Base-by-base conservation (phyloP, 2,888 invertebrate genomes). In the Protophormia terraenovae region DNA sequence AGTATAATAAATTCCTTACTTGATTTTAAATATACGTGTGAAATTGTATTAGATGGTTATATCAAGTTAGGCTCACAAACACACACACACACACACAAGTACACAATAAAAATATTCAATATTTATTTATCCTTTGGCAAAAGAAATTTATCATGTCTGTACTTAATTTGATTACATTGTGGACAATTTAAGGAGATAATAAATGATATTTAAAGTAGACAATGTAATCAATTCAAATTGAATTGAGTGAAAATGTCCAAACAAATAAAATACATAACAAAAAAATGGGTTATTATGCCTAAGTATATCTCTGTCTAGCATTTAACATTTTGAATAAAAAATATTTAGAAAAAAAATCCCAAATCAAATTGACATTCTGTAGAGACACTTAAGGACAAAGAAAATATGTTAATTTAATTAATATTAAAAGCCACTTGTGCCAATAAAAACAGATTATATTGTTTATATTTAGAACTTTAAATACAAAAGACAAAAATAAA, bases 81-180 rank as follows among this genome's bases (percentile, higher is more conserved):
- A n/a, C n/a, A n/a, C n/a, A n/a, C n/a, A n/a, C n/a, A n/a, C n/a
- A n/a, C n/a, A n/a, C n/a, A n/a, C n/a, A n/a, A n/a, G n/a, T 66
- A 50, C 66, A 64, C 8, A 55, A 38, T 71, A 32, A 66, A 71
- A 60, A 50, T 58, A 80, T 80, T 76, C 64, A 84, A 80, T 80
- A 80, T 84, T 76, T 80, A 76, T 72, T 76, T 76, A 84, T 71
- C 75, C 71, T 76, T 66, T 66, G 66, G 24, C 58, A 76, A 75
- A 76, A 64, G 50, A 76, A 80, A 71, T 84, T 72, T 80, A 80
- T 76, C 75, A 47, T 66, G 71, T 50, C 64, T 60, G 14, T 66
- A 80, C 50, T 66, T 84, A 84, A 72, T 84, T 80, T 84, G 80
- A 84, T 80, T 84, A 80, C 76, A 80, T 66, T 71, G 69, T 72